These are phyloP conservation scores for Selene dorsalis DNA, from an alignment of 2,797 vertebrate genomes.

Conservation along the genomic window DNA sequence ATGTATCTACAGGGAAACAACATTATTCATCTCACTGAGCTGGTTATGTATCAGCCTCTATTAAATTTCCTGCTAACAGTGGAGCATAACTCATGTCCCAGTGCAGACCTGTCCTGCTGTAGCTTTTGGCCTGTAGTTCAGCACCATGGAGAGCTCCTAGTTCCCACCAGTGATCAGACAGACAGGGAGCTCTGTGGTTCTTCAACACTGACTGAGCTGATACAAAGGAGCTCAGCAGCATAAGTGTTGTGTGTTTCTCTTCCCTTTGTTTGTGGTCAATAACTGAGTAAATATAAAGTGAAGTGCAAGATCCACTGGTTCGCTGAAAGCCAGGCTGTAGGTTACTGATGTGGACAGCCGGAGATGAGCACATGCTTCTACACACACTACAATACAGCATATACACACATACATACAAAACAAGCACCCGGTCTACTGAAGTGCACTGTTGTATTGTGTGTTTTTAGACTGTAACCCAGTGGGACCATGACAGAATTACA, in stretches of 20 bases:
- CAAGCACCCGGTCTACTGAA: no score
- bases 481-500: not conserved
- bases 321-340: not conserved
- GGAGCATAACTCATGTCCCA: not conserved
- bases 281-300: not conserved
- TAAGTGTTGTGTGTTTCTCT: not conserved
- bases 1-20: not conserved
- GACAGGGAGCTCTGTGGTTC: not conserved
- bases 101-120: not conserved
- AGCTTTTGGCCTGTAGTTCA: slow-evolving; percentile 27
- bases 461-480: not conserved
- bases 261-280: not conserved
- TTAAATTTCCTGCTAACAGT: not conserved
- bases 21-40: slow-evolving; percentile 1
- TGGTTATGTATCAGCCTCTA: not conserved
- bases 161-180: not conserved
- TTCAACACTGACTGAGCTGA: not conserved
- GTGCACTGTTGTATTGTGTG: no score
- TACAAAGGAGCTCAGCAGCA: not conserved
- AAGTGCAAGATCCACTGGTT: not conserved
- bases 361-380: not conserved
- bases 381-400: not conserved
- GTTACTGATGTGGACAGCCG: not conserved
- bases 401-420: no score
- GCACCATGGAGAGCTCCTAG: slow-evolving; percentile 49